Evolutionary conservation across 1,140 invertebrate species (phyloP), one percentile per base, ranked within the genome.

Genomic region (Ostrea denselamellosa): DNA sequence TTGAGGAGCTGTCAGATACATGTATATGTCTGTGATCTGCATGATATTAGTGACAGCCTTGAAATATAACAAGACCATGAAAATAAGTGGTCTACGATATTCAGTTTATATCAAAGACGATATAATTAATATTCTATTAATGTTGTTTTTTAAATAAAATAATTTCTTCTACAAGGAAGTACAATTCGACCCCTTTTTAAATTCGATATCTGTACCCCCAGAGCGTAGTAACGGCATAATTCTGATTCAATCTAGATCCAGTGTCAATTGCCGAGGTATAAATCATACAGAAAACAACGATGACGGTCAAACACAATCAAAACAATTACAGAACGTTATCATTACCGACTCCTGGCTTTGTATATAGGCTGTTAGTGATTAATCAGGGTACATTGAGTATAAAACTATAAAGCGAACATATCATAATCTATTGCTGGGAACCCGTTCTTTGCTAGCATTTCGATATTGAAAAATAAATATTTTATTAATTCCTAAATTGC

Each of bases 391-490:
- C 68, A 77, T 14, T 9, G 0, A 17, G 68, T 77, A 17, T 28
- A 77, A 34, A 77, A 34, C 68, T 77, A 77, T 77, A 77, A 77
- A 77, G 14, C 9, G 28, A 3, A 12, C 68, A 77, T 77, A 25
- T 28, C 68, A 77, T 77, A 22, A 77, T 22, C 25, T 77, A 77
- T 77, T 25, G 68, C 22, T 77, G 68, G 25, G 68, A 77, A 77
- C 25, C 17, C 68, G 14, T 14, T 12, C 8, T 25, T 34, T 77
- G 68, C 9, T 34, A 12, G 14, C 68, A 77, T 25, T 25, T 62
- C 56, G 56, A 62, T 62, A 62, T 25, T 77, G 68, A 77, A 28
- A 28, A 77, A 28, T 12, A 34, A 34, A 77, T 77, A 34, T 77
- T 77, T 77, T 2, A 77, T 77, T 77, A 28, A 77, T 77, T 34